Percentiles rank a stretch among this genome's conserved stretches.
Evolutionary conservation across 2,113 vertebrate species (phyloP).

Genomic region (Oreochromis spilurus): DNA sequence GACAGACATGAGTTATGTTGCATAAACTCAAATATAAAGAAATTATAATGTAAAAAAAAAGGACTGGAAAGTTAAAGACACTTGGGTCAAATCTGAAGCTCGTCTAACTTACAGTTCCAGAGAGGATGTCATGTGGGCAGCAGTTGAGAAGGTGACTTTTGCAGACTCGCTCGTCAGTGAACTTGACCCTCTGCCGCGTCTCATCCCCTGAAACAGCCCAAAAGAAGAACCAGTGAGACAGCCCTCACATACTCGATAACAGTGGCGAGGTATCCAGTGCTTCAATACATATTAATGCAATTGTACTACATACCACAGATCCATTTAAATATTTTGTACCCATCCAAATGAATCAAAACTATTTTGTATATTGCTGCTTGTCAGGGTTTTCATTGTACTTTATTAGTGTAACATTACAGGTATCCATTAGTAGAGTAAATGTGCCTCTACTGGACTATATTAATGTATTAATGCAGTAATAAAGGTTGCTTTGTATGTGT

Average conservation of each 20-base stretch:
- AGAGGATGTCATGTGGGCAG: constrained; percentile 98
- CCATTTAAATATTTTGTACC: background rate
- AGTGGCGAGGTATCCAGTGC: constrained; percentile 44
- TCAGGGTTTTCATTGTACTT: background rate
- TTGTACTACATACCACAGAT: background rate
- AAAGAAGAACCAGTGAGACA: constrained; percentile 65
- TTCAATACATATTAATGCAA: background rate
- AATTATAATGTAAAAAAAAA: background rate
- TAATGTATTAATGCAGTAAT: background rate
- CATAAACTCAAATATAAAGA: background rate
- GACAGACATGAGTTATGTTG: background rate
- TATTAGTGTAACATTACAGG: background rate
- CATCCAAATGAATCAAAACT: background rate
- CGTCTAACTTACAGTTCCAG: constrained; percentile 86
- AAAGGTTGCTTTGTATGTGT: background rate
- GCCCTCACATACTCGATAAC: constrained; percentile 40
- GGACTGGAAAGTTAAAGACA: background rate
- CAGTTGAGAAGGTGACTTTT: constrained; percentile 99
- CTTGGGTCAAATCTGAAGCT: background rate
- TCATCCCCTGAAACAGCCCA: constrained; percentile 96
- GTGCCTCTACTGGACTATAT: background rate
- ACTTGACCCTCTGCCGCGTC: constrained; percentile 98
- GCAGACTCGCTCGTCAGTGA: constrained; percentile 95
- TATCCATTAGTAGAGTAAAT: background rate
- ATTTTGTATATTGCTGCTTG: background rate